Percentiles rank a stretch among this genome's conserved stretches.
Conservation (phyloP, 1,140 invertebrate species). For the Drosophila pandora region DNA sequence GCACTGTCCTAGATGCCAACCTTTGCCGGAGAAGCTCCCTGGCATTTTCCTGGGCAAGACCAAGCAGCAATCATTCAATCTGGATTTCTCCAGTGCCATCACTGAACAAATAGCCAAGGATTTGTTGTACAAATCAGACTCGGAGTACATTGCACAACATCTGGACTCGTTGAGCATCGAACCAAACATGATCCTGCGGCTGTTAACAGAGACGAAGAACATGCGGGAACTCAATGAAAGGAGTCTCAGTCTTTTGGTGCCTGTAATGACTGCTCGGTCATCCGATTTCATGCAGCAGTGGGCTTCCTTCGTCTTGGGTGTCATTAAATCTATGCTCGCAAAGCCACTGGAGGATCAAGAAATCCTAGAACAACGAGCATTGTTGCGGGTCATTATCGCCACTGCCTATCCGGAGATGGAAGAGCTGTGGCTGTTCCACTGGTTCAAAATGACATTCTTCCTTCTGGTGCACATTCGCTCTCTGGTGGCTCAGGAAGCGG, state of each 20-base stretch:
- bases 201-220: conserved; percentile 18
- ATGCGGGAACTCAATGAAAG: conserved; percentile 13
- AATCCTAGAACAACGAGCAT: conserved; percentile 25
- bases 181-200: conserved; percentile 13
- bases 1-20: conserved; percentile 47
- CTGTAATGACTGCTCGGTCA: conserved; percentile 17
- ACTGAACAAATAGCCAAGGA: conserved; percentile 16
- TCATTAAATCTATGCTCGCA: conserved; percentile 30
- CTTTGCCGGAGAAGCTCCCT: conserved; percentile 39
- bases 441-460: conserved; percentile 87
- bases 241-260: conserved; percentile 31
- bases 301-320: conserved; percentile 27
- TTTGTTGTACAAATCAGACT: conserved; percentile 38
- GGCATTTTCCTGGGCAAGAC: conserved; percentile 53
- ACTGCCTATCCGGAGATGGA: conserved; percentile 64
- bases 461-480: conserved; percentile 88
- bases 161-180: conserved; percentile 49
- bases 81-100: neutral
- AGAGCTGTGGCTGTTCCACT: conserved; percentile 85
- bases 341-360: conserved; percentile 30
- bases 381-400: conserved; percentile 52
- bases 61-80: conserved; percentile 6
- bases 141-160: conserved; percentile 31
- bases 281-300: conserved; percentile 36
- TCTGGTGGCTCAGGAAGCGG: conserved; percentile 86